phyloP scores from a whole-genome alignment of 2,797 vertebrate species.

The Lerista edwardsae region DNA sequence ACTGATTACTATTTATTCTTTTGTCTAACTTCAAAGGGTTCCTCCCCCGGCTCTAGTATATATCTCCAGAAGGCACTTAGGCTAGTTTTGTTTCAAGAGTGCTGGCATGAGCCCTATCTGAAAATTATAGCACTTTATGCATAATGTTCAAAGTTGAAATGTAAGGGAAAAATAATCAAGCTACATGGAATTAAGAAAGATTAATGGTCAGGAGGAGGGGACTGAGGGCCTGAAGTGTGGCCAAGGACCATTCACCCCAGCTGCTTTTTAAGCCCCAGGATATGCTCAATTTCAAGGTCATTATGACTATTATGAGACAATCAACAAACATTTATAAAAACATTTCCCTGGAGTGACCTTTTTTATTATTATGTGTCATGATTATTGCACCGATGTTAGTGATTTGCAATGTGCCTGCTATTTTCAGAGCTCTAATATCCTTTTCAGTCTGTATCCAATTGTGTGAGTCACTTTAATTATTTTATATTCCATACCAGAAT shows the following conservation, averaged over 20 bases:
- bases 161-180: conserved; percentile 37
- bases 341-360: not conserved
- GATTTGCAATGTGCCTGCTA: not conserved
- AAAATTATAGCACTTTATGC: conserved; percentile 28
- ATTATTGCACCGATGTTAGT: not conserved
- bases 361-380: not conserved
- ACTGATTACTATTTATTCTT: conserved; percentile 7
- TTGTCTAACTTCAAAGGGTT: not conserved
- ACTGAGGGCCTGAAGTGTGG: conserved; percentile 15
- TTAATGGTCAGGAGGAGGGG: conserved; percentile 10
- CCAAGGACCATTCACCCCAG: conserved; percentile 6
- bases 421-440: not conserved
- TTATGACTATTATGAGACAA: conserved; percentile 16
- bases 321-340: conserved; percentile 39
- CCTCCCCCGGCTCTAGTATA: not conserved
- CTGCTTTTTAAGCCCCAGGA: conserved; percentile 15
- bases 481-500: conserved; percentile 6
- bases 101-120: not conserved
- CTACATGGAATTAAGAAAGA: conserved; percentile 23
- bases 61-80: not conserved
- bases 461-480: not conserved
- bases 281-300: conserved; percentile 3
- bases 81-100: conserved; percentile 1
- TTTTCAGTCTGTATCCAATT: not conserved
- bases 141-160: conserved; percentile 31